Conservation (phyloP, 2,888 invertebrate genomes). For the Drosophila mercatorum region DNA sequence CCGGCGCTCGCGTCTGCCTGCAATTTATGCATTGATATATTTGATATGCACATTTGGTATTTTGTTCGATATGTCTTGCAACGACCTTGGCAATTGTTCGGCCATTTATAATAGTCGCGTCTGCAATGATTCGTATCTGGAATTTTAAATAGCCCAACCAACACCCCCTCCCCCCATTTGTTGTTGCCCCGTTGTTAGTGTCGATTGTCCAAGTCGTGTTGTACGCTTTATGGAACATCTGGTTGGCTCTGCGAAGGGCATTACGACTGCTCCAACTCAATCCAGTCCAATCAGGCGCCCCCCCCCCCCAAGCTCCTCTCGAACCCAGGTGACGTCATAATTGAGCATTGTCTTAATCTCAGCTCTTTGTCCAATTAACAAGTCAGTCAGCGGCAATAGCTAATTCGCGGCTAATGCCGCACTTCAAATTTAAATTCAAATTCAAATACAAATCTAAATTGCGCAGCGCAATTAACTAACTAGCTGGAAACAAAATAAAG, state of each 20-base stretch:
- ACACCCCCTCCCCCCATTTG: conserved; percentile 6
- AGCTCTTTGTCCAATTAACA: conserved; percentile 60
- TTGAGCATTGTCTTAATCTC: conserved; percentile 35
- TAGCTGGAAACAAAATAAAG: background rate
- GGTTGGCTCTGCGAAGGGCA: conserved; percentile 42
- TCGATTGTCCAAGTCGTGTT: conserved; percentile 6
- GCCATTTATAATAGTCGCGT: conserved; percentile 54
- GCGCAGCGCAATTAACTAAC: conserved; percentile 54
- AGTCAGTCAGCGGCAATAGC: conserved; percentile 5
- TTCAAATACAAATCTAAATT: conserved; percentile 41
- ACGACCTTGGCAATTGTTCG: conserved; percentile 66
- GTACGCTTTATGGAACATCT: conserved; percentile 5
- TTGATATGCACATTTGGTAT: conserved; percentile 31
- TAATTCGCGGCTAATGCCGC: conserved; percentile 44
- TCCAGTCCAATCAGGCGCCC: background rate
- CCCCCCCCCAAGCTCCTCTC: background rate
- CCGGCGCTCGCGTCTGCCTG: background rate
- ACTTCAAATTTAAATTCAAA: conserved; percentile 22
- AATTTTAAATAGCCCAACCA: conserved; percentile 58
- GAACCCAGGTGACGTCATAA: conserved; percentile 8
- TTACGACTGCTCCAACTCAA: conserved; percentile 6
- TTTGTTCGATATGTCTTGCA: conserved; percentile 38
- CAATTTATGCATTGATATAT: conserved; percentile 22
- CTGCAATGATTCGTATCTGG: conserved; percentile 72
- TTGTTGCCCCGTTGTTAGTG: background rate